phyloP scores from a whole-genome alignment of 2,797 vertebrate genomes.

The Melopsittacus undulatus region DNA sequence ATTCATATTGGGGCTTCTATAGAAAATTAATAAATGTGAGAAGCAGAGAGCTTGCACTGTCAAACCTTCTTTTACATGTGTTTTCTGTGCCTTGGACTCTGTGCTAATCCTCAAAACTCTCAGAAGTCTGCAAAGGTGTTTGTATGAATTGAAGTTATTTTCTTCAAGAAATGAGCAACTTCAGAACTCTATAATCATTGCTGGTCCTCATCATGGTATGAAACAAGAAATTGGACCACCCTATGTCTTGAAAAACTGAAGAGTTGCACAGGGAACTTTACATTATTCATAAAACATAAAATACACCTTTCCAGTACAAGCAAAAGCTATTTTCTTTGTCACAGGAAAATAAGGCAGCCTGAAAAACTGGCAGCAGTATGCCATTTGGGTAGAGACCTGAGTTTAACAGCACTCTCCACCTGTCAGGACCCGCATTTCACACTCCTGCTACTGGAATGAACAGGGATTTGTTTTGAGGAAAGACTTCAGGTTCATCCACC shows the following conservation, averaged over 20 bases:
- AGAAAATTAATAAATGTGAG: background rate
- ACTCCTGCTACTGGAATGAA: background rate
- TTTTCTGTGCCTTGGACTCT: background rate
- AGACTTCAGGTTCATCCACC: background rate
- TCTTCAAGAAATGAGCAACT: background rate
- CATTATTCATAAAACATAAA: conserved; percentile 55
- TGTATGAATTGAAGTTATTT: background rate
- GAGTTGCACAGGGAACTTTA: background rate
- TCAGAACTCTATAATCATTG: background rate
- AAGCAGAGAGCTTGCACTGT: background rate
- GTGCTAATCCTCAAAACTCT: background rate
- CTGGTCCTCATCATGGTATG: background rate
- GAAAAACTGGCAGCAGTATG: background rate
- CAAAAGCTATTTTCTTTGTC: conserved; percentile 37
- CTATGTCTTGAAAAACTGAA: background rate
- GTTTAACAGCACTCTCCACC: background rate
- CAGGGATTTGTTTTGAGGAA: background rate
- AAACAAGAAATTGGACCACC: conserved; percentile 21
- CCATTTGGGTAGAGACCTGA: background rate
- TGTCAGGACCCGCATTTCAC: background rate
- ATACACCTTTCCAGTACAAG: conserved; percentile 34
- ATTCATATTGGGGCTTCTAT: background rate
- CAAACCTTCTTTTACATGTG: background rate
- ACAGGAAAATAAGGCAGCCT: background rate
- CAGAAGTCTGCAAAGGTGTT: background rate